Evolutionary conservation across 2,113 vertebrate genomes (phyloP).

Genomic region (Daphoenositta chrysoptera): DNA sequence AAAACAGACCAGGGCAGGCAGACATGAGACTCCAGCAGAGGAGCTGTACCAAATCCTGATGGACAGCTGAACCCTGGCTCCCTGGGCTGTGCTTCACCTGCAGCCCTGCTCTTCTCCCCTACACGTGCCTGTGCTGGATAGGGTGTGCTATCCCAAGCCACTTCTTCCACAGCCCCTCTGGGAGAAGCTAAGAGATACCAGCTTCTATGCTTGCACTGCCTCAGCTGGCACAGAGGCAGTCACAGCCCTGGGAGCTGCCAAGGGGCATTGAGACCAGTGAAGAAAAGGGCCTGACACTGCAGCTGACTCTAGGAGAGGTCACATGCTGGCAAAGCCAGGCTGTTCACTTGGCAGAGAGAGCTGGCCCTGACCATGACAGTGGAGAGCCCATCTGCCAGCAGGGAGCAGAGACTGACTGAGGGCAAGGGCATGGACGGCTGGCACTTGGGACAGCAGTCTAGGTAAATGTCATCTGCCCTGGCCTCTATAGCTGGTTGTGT

Average conservation of each 20-base stretch:
- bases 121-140: rapidly evolving
- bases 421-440: not conserved
- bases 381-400: not conserved
- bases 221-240: not conserved
- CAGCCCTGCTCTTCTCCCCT: not conserved
- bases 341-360: not conserved
- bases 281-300: not conserved
- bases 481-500: not conserved
- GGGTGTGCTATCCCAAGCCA: not conserved
- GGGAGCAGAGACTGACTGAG: not conserved
- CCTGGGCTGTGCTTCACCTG: not conserved
- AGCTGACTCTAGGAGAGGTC: not conserved
- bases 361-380: not conserved
- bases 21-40: not conserved
- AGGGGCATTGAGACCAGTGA: not conserved
- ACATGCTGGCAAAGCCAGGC: not conserved
- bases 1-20: not conserved
- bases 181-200: not conserved
- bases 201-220: not conserved
- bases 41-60: not conserved
- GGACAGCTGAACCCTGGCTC: not conserved
- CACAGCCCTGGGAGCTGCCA: not conserved
- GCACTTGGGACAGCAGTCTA: not conserved
- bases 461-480: not conserved
- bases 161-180: not conserved